phyloP scores from a whole-genome alignment of 2,113 vertebrate species.

The Zapornia atra region DNA sequence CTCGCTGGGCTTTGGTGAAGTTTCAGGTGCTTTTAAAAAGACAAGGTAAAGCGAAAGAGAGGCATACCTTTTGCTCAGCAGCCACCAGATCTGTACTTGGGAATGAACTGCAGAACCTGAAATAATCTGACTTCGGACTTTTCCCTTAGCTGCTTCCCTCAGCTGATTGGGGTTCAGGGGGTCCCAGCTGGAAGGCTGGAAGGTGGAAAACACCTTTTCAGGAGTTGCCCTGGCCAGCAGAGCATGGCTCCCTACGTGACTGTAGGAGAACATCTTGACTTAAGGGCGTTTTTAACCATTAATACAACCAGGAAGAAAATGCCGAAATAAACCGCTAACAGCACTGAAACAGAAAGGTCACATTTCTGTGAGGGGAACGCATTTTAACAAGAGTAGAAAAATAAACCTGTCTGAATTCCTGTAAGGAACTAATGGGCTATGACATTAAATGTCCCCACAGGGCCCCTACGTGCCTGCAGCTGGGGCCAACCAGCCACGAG shows the following conservation, averaged over 20 bases:
- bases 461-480: background rate
- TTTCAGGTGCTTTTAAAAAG: background rate
- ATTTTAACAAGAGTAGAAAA: background rate
- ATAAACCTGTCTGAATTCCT: background rate
- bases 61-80: background rate
- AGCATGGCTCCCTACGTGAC: background rate
- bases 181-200: background rate
- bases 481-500: background rate
- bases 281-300: background rate
- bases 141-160: background rate
- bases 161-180: background rate
- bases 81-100: fast-evolving
- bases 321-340: background rate
- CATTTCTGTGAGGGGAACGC: background rate
- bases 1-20: background rate
- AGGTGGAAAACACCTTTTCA: background rate
- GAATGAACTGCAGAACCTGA: background rate
- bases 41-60: background rate
- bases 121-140: background rate
- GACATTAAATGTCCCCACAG: background rate
- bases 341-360: background rate
- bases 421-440: background rate
- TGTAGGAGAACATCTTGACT: background rate
- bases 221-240: background rate
- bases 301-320: background rate